Base-by-base conservation (phyloP, 2,888 invertebrate species). In the Petrolisthes cinctipes region DNA sequence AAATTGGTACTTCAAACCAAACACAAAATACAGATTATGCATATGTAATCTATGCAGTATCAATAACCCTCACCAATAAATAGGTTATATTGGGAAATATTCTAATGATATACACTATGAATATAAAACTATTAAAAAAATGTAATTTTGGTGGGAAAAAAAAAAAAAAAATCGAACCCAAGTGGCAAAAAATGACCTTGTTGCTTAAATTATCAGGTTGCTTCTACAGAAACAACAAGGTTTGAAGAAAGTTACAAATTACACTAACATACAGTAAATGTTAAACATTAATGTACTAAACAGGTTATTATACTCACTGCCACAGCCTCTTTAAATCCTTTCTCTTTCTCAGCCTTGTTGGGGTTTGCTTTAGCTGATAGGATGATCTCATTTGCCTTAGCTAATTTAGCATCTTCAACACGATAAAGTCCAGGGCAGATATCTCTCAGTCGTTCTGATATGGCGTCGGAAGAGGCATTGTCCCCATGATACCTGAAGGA, bases 401-500 rank as follows among this genome's bases (percentile, higher is more conserved):
- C 97, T 92, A 97, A 97, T 14, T 97, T 96, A 4, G 98, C 99
- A 93, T 99, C 99, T 94, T 99, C 99, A 92, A 96, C 96, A 91
- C 97, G 96, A 92, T 98, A 99, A 54, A 99, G 94, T 91, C 96
- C 96, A 0, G 99, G 99, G 92, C 99, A 99, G 1, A 97, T 95
- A 92, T 97, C 96, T 80, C 98, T 94, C 85, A 99, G 93, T 92
- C 96, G 96, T 53, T 95, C 94, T 89, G 97, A 98, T 90, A 99
- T 97, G 0, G 97, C 95, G 92, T 97, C 97, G 2, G 98, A 97
- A 0, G 97, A 97, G 0, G 99, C 98, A 92, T 98, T 97, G 92
- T 99, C 99, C 86, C 96, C 96, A 23, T 99, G 94, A 93, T 99
- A 99, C 88, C 97, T 90, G 86, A 71, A 14, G 53, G 54, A 7